Percentiles rank a stretch among this genome's conserved stretches.
Conservation (phyloP, 2,113 vertebrate genomes). For the Glareola pratincola region DNA sequence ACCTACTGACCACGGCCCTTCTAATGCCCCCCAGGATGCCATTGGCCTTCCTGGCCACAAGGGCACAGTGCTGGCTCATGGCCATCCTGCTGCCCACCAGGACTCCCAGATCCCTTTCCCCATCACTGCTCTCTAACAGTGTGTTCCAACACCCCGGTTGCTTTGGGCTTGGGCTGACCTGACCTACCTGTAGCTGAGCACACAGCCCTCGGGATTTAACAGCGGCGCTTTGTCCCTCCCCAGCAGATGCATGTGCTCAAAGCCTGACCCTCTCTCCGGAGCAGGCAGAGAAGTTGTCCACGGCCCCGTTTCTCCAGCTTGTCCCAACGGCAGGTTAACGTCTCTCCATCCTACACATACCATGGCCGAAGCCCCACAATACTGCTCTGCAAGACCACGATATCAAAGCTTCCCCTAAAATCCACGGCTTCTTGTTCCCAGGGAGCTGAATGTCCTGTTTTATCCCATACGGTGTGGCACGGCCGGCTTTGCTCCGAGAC, state of each 20-base stretch:
- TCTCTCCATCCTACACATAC: fast-evolving
- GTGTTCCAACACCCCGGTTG: fast-evolving
- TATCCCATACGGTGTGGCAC: not conserved
- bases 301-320: not conserved
- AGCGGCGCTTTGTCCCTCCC: not conserved
- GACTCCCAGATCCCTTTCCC: no score
- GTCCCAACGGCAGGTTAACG: not conserved
- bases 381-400: fast-evolving
- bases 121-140: no score
- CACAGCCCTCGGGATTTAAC: fast-evolving
- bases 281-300: not conserved
- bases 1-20: no score
- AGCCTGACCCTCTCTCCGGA: not conserved
- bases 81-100: no score
- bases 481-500: not conserved
- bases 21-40: no score
- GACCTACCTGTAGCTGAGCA: not conserved
- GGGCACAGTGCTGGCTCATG: no score
- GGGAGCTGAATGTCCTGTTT: not conserved
- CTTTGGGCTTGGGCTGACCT: not conserved
- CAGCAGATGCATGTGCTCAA: fast-evolving
- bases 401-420: not conserved
- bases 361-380: fast-evolving
- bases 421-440: fast-evolving
- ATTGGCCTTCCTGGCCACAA: no score